Evolutionary conservation across 64 coral and sea anemone genomes (phyloP).

Genomic region (Montipora foliosa): DNA sequence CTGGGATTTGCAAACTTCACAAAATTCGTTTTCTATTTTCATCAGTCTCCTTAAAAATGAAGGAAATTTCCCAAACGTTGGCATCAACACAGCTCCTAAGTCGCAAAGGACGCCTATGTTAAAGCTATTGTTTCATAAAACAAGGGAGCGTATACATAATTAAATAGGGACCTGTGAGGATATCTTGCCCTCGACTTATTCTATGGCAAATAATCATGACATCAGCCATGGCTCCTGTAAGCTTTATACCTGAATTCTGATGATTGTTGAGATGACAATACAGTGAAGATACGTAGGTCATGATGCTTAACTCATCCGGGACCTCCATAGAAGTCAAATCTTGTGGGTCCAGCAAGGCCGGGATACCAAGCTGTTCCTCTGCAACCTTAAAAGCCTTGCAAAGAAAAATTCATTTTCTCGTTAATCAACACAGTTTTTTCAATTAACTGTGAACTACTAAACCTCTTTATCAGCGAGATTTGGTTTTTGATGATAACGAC

Average conservation of each 20-base stretch:
- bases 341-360: slow-evolving; percentile 73
- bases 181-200: no score
- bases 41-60: no score
- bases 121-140: no score
- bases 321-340: slow-evolving; percentile 73
- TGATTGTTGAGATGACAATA: slow-evolving; percentile 34
- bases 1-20: no score
- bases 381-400: slow-evolving; percentile 80
- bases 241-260: slow-evolving; percentile 16
- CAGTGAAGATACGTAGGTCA: slow-evolving; percentile 83
- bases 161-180: no score
- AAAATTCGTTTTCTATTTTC: no score
- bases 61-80: no score
- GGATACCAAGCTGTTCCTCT: slow-evolving; percentile 79
- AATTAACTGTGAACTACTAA: neutral
- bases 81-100: no score
- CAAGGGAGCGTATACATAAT: no score
- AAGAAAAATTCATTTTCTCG: neutral
- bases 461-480: neutral
- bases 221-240: no score
- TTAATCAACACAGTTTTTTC: neutral
- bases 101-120: no score
- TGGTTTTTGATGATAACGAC: neutral
- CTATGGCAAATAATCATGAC: no score
- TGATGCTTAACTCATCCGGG: slow-evolving; percentile 78